Conservation (phyloP, 2,888 invertebrate genomes). For the Philereme transversata region DNA sequence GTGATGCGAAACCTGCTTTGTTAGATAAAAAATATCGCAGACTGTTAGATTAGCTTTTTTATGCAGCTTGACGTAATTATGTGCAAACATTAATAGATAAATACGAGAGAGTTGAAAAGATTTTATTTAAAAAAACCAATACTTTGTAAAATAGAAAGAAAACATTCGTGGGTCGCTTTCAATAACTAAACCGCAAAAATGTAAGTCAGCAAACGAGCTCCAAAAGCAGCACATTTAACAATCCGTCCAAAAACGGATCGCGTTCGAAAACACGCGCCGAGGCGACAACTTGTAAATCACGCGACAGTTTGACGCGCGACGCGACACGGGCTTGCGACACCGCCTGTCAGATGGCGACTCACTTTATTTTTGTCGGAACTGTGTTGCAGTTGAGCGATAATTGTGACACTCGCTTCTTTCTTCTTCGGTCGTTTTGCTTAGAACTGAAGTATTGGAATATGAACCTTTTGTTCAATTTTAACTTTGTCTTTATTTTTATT, state of each 20-base stretch:
- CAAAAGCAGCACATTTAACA: conserved; percentile 4
- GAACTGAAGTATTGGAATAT: too few relatives aligned
- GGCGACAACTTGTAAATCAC: conserved; percentile 56
- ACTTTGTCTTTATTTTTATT: too few relatives aligned
- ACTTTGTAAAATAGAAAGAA: too few relatives aligned
- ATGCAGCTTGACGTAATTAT: too few relatives aligned
- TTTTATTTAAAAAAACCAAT: too few relatives aligned
- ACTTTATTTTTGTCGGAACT: conserved; percentile 49
- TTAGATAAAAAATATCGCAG: too few relatives aligned
- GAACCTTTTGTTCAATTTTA: too few relatives aligned
- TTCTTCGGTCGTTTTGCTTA: too few relatives aligned
- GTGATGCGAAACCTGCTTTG: too few relatives aligned
- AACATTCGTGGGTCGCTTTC: not conserved
- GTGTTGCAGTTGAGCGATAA: conserved; percentile 28
- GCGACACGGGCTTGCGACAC: conserved; percentile 49
- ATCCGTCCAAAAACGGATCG: conserved; percentile 17
- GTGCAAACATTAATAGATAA: too few relatives aligned
- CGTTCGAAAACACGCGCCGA: conserved; percentile 10
- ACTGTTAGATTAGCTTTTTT: too few relatives aligned
- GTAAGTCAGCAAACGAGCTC: conserved; percentile 9
- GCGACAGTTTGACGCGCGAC: conserved; percentile 62
- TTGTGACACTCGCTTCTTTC: conserved; percentile 11
- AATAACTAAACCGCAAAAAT: conserved; percentile 5
- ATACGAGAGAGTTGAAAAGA: too few relatives aligned
- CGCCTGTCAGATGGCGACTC: conserved; percentile 49